These are phyloP conservation scores for Megaustenia siamemsis DNA, from an alignment of 2,888 invertebrate genomes.

Conservation along the genomic window DNA sequence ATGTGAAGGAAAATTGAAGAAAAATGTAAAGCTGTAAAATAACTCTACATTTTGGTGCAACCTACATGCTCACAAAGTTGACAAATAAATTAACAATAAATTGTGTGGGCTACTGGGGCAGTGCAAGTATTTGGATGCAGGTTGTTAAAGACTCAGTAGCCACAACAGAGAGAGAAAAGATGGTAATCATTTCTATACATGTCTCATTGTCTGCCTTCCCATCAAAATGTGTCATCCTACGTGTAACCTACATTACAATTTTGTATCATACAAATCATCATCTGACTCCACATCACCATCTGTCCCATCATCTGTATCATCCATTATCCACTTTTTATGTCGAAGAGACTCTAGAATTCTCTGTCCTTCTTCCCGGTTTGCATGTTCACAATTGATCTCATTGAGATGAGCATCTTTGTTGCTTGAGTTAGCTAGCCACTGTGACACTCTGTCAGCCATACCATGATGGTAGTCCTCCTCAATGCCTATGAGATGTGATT, in stretches of 20 bases:
- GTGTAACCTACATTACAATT: conserved; percentile 1
- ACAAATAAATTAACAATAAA: too few species aligned
- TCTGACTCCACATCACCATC: conserved; percentile 54
- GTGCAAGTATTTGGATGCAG: too few species aligned
- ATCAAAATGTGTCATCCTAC: not conserved
- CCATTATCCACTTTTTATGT: conserved; percentile 28
- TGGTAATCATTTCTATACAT: too few species aligned
- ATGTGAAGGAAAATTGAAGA: too few species aligned
- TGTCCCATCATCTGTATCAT: conserved; percentile 42
- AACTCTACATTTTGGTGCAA: too few species aligned
- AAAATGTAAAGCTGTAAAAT: too few species aligned
- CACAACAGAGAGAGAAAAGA: too few species aligned
- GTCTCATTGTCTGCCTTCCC: not conserved
- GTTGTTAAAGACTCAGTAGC: too few species aligned
- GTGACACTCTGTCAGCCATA: conserved; percentile 66
- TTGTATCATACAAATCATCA: conserved; percentile 28
- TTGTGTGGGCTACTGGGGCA: too few species aligned
- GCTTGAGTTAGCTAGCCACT: conserved; percentile 65
- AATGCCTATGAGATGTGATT: conserved; percentile 66
- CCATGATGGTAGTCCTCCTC: conserved; percentile 68
- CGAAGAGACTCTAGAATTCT: conserved; percentile 43
- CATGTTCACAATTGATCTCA: conserved; percentile 53
- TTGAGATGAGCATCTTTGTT: conserved; percentile 48
- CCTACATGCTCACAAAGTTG: too few species aligned
- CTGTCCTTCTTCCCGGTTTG: conserved; percentile 25